A percentile compares a stretch with the other conserved stretches of the same genome.
These are phyloP conservation scores for Noctilio leporinus DNA, from an alignment of 2,113 vertebrate genomes.

Conservation along the genomic window DNA sequence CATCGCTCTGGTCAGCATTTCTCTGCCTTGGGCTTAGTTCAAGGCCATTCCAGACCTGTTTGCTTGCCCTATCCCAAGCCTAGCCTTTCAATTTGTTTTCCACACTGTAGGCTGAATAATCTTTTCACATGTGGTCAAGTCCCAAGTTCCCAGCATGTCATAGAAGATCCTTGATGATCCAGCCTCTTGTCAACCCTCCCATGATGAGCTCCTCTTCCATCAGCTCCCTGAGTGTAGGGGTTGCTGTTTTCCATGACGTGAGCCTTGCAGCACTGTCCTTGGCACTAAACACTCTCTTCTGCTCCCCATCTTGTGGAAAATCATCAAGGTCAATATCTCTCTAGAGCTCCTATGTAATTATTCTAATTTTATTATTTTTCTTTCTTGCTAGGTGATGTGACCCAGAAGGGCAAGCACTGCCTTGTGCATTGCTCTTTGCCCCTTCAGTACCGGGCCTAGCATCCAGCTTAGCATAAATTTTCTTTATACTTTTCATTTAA, in stretches of 20 bases:
- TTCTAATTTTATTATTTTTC: neutral
- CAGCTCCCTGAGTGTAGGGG: neutral
- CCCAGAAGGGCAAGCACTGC: neutral
- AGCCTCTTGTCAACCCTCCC: neutral
- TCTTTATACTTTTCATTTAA: neutral
- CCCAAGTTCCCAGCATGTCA: neutral
- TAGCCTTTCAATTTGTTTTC: neutral
- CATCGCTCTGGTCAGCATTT: neutral
- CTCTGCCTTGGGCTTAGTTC: neutral
- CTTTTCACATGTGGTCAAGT: neutral
- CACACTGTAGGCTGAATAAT: neutral
- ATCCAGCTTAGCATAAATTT: neutral
- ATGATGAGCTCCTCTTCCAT: neutral
- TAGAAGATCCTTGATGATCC: neutral
- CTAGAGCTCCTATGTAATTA: neutral
- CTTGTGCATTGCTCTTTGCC: neutral
- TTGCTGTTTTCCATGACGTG: accelerated
- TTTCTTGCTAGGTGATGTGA: neutral
- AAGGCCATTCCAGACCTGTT: neutral
- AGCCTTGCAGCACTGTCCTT: accelerated
- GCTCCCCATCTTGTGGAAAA: neutral
- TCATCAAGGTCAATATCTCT: neutral
- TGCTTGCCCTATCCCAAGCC: neutral
- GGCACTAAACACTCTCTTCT: neutral
- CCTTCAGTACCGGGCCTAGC: neutral